Conservation (phyloP, 2,113 vertebrate species). For the Corythaixoides concolor region DNA sequence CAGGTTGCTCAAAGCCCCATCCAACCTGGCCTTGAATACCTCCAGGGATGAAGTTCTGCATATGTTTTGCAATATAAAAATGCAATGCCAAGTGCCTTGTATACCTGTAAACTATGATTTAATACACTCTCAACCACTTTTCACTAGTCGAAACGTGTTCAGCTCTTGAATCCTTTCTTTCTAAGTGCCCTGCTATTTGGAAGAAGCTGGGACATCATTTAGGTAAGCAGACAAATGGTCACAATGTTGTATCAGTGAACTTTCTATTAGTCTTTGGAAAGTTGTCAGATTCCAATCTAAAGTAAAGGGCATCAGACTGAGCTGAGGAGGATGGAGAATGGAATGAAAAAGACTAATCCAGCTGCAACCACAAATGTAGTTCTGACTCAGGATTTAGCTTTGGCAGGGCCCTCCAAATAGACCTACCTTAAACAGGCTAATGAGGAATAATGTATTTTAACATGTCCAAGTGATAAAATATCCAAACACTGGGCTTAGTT, state of each 20-base stretch:
- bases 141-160: background rate
- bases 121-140: background rate
- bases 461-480: background rate
- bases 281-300: background rate
- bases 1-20: too few species aligned
- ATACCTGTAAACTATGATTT: conserved; percentile 5
- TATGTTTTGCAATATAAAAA: background rate
- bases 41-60: background rate
- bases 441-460: background rate
- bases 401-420: background rate
- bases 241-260: background rate
- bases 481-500: background rate
- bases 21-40: too few species aligned
- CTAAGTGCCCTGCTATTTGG: background rate
- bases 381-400: background rate
- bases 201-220: background rate
- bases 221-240: background rate
- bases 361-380: background rate
- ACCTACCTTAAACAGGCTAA: background rate
- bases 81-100: background rate
- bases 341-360: background rate
- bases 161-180: background rate
- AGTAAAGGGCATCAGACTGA: background rate
- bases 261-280: conserved; percentile 20
- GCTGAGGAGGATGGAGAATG: background rate